Base-by-base conservation (phyloP, 2,888 invertebrate genomes). In the Ectobius pallidus region DNA sequence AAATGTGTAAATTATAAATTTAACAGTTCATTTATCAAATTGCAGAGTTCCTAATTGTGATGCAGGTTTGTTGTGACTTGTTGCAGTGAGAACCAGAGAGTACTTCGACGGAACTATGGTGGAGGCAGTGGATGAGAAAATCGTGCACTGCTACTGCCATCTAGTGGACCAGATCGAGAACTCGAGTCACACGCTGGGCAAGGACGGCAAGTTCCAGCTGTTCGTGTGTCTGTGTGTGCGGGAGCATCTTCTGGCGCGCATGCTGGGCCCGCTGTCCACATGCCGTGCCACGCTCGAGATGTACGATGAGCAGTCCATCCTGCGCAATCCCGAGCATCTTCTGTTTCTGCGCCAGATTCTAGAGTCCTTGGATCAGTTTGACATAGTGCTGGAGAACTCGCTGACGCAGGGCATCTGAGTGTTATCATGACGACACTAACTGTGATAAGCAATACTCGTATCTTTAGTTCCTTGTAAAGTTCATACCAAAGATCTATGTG, bases 171-270 rank as follows among this genome's bases (percentile, higher is more conserved):
- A 95, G 83, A 94, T 99, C 75, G 92, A 91, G 81, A 89, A 90
- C 65, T 92, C 92, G 0, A 95, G 94, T 70, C 90, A 90, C 79
- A 86, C 92, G n/a, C 87, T 96, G 25, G 99, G 99, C 70, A 99
- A 99, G 83, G 99, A 99, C 85, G 98, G 97, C 67, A 97, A 97
- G 84, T 98, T 99, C 82, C 98, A 99, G 83, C 88, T 98, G 46
- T 97, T 99, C 81, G 92, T 98, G 78, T 97, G 98, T 82, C 88
- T 99, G 39, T 94, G 96, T 80, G 89, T 95, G 78, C 91, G 95
- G 79, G 95, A 95, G 81, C 94, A 94, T 82, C 88, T 95, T 82
- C 87, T 99, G 69, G 95, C 97, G 81, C 90, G 94, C 72, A 94
- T 97, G 90, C 85, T 99, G 71, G 90, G 92, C n/a, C 93, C 96